phyloP scores from a whole-genome alignment of 1,140 invertebrate species.

The Drosophila orosa region DNA sequence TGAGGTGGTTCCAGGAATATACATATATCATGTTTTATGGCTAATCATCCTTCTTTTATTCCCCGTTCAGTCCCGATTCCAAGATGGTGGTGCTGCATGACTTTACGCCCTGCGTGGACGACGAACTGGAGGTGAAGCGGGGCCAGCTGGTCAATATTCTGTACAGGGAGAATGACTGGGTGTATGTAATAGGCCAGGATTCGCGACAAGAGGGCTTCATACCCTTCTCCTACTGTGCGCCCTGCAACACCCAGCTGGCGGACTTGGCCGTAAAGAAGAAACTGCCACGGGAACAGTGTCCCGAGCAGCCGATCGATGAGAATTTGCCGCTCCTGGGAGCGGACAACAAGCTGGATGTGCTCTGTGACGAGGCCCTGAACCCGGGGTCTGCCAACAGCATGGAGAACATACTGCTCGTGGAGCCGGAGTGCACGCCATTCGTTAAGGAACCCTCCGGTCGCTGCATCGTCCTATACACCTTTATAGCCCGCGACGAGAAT shows the following conservation, averaged over 20 bases:
- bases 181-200: conserved; percentile 96
- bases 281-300: conserved; percentile 88
- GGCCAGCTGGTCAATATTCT: conserved; percentile 94
- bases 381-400: conserved; percentile 79
- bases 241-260: conserved; percentile 91
- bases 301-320: conserved; percentile 67
- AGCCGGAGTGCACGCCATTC: conserved; percentile 89
- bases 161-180: conserved; percentile 98
- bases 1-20: conserved; percentile 78
- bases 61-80: conserved; percentile 90
- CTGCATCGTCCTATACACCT: conserved; percentile 96
- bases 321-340: conserved; percentile 70
- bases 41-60: too few relatives aligned
- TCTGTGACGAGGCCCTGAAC: conserved; percentile 52
- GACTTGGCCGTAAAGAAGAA: conserved; percentile 94
- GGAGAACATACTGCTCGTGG: conserved; percentile 84
- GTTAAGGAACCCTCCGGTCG: conserved; percentile 95
- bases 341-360: conserved; percentile 84
- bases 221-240: conserved; percentile 96
- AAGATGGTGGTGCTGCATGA: conserved; percentile 98
- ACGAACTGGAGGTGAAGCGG: conserved; percentile 91
- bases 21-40: background rate
- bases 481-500: conserved; percentile 96
- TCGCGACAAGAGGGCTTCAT: conserved; percentile 96
- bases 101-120: conserved; percentile 97